These are phyloP conservation scores for Chinchilla lanigera DNA, from an alignment of 2,113 vertebrate species.

Conservation along the genomic window DNA sequence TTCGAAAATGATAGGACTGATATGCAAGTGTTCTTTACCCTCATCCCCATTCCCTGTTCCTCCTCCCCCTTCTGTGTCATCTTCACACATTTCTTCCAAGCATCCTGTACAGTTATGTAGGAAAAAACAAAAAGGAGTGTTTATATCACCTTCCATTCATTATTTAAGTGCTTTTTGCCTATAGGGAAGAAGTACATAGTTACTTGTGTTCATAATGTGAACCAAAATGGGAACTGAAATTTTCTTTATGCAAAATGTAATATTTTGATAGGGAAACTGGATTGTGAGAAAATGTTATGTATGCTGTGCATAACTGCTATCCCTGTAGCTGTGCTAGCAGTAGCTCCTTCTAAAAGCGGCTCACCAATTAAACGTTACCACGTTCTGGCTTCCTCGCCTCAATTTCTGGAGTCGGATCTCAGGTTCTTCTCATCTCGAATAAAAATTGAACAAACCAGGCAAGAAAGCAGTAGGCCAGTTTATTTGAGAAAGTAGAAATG, in stretches of 20 bases:
- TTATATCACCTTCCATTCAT: neutral
- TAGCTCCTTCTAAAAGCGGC: neutral
- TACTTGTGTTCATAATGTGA: conserved; percentile 2
- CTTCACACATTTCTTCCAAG: neutral
- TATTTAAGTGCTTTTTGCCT: neutral
- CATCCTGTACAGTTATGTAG: neutral
- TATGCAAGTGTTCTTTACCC: neutral
- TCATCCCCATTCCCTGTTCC: fast-evolving
- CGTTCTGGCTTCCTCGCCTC: neutral
- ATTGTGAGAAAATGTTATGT: conserved; percentile 23
- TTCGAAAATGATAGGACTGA: neutral
- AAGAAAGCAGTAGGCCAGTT: neutral
- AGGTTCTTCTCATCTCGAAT: neutral
- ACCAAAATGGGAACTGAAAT: conserved; percentile 34
- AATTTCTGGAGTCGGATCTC: neutral
- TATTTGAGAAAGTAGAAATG: neutral
- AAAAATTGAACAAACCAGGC: neutral
- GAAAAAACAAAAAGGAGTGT: neutral
- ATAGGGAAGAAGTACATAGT: neutral
- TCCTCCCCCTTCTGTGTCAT: too few relatives aligned
- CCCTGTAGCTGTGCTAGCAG: neutral
- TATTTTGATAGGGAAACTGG: conserved; percentile 3
- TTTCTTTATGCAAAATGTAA: conserved; percentile 21
- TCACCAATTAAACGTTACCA: neutral
- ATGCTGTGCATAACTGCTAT: neutral